Evolutionary conservation across 2,113 vertebrate species (phyloP).

Genomic region (Glaucomys volans): DNA sequence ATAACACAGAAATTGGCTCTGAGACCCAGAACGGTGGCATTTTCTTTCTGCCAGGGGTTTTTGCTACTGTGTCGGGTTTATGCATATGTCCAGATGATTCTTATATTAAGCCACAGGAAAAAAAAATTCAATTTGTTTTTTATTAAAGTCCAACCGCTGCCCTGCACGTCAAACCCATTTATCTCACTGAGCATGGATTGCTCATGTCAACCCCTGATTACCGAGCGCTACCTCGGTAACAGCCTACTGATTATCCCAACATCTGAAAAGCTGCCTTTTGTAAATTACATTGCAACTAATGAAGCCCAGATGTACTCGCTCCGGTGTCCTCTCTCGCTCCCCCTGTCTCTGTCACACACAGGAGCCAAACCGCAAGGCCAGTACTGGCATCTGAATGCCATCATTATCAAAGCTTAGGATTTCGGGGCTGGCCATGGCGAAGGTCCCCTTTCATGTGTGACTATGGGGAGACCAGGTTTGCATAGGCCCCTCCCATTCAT

Average conservation of each 20-base stretch:
- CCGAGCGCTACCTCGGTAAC: conserved; percentile 78
- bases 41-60: conserved; percentile 60
- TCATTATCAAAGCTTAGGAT: conserved; percentile 72
- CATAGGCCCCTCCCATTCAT: conserved; percentile 77
- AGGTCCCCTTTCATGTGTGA: conserved; percentile 14
- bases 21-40: conserved; percentile 37
- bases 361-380: conserved; percentile 72
- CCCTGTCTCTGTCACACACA: conserved; percentile 41
- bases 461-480: conserved; percentile 77
- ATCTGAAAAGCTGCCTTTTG: conserved; percentile 79
- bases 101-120: conserved; percentile 75
- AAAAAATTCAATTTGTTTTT: conserved; percentile 72
- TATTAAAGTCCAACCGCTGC: conserved; percentile 76
- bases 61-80: conserved; percentile 58
- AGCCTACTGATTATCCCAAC: conserved; percentile 85
- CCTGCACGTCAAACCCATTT: conserved; percentile 82
- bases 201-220: conserved; percentile 73
- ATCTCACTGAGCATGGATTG: conserved; percentile 73
- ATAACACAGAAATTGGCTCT: conserved; percentile 58
- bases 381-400: conserved; percentile 62
- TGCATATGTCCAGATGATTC: conserved; percentile 62
- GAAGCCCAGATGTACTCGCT: conserved; percentile 82
- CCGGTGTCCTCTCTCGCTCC: neutral
- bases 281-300: conserved; percentile 86
- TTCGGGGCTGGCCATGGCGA: conserved; percentile 74